These are phyloP conservation scores for Crax fasciolata DNA, from an alignment of 2,797 vertebrate genomes.

Conservation along the genomic window DNA sequence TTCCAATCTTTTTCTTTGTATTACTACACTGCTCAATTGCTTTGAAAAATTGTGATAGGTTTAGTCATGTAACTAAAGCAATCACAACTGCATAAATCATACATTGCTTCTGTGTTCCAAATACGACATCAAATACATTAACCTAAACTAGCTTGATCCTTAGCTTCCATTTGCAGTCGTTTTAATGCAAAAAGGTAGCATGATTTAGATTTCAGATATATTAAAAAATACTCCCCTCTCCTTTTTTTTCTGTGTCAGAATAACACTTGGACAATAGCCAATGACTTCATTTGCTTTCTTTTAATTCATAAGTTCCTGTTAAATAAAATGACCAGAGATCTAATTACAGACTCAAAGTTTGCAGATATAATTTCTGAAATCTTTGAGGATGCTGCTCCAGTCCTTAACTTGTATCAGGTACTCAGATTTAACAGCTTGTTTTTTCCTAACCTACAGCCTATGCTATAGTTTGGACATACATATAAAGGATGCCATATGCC, in stretches of 20 bases:
- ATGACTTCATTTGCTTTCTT: neutral
- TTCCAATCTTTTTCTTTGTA: neutral
- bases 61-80: neutral
- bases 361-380: neutral
- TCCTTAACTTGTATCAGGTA: neutral
- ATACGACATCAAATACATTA: neutral
- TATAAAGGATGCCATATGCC: neutral
- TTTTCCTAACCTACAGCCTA: neutral
- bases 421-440: neutral
- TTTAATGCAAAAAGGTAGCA: neutral
- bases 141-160: neutral
- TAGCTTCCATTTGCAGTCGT: neutral
- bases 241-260: neutral
- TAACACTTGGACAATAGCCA: neutral
- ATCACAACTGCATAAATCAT: neutral
- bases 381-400: neutral
- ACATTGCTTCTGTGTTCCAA: neutral
- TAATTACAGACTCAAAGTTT: neutral
- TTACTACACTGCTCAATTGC: neutral
- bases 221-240: accelerated
- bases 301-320: neutral
- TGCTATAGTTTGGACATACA: neutral
- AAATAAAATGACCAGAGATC: neutral
- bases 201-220: neutral
- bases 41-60: neutral